phyloP scores from a whole-genome alignment of 2,888 invertebrate genomes.

The Rhagium mordax region DNA sequence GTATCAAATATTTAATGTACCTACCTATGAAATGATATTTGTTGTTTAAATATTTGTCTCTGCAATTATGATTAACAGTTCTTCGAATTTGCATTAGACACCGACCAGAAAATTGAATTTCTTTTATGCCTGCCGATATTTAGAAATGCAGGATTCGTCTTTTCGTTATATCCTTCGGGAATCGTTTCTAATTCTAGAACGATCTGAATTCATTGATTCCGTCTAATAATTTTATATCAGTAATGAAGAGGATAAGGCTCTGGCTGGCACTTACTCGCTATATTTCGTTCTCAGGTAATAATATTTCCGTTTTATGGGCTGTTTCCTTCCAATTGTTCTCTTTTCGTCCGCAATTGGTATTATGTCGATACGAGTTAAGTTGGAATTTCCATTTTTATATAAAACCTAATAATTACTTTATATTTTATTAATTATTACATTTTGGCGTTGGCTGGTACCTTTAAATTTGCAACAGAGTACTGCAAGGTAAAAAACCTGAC shows the following conservation, averaged over 20 bases:
- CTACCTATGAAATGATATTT: too few species aligned
- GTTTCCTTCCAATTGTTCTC: background rate
- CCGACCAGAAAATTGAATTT: conserved; percentile 41
- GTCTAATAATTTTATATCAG: conserved; percentile 43
- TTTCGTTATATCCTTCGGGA: conserved; percentile 37
- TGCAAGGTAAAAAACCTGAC: too few species aligned
- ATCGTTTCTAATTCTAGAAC: conserved; percentile 38
- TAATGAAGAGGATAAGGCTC: background rate
- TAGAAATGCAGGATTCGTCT: conserved; percentile 44
- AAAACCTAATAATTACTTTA: too few species aligned
- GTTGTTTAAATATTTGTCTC: too few species aligned
- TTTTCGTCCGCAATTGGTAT: background rate
- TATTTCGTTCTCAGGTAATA: conserved; percentile 12
- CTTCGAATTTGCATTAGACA: conserved; percentile 42
- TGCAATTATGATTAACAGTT: too few species aligned
- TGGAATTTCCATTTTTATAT: too few species aligned
- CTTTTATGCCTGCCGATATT: conserved; percentile 41
- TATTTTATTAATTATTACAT: too few species aligned
- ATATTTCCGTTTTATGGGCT: background rate
- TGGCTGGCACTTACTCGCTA: background rate
- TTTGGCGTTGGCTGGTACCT: too few species aligned
- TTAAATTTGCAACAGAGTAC: too few species aligned
- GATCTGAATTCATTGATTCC: conserved; percentile 41
- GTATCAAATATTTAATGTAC: too few species aligned
- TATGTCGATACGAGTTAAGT: background rate